Percentiles rank a stretch among this genome's conserved stretches.
Evolutionary conservation across 2,113 vertebrate species (phyloP).

Genomic region (Proterorhinus semilunaris): DNA sequence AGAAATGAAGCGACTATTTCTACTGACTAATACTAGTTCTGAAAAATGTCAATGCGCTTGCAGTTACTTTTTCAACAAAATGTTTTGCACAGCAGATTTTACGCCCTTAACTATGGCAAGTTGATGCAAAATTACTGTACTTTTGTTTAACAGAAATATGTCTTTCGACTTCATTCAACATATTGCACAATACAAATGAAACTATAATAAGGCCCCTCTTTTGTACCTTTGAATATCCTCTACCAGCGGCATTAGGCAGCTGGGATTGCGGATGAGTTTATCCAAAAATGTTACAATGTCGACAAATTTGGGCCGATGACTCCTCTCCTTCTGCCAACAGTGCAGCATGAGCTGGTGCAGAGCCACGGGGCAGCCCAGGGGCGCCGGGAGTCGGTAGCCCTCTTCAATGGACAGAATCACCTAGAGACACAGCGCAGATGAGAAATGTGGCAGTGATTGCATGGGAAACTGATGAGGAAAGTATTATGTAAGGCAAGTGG

Average conservation of each 20-base stretch:
- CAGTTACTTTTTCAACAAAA: too few species aligned
- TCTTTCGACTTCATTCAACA: too few species aligned
- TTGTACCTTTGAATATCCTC: slow-evolving; percentile 88
- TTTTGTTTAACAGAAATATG: too few species aligned
- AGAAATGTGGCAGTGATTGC: neutral
- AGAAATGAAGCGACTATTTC: too few species aligned
- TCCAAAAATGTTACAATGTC: slow-evolving; percentile 94
- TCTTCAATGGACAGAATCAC: slow-evolving; percentile 96
- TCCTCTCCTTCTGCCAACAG: slow-evolving; percentile 97
- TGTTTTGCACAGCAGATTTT: too few species aligned
- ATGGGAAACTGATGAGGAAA: slow-evolving; percentile 5
- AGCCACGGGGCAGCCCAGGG: slow-evolving; percentile 92
- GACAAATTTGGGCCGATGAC: slow-evolving; percentile 90
- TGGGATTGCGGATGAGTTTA: slow-evolving; percentile 94
- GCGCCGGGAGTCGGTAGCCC: slow-evolving; percentile 93
- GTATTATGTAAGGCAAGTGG: neutral
- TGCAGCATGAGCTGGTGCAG: slow-evolving; percentile 96
- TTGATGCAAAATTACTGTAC: too few species aligned
- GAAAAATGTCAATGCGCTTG: too few species aligned
- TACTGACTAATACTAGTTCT: too few species aligned
- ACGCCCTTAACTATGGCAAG: too few species aligned
- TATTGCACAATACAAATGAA: neutral
- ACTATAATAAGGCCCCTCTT: too few species aligned
- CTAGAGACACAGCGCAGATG: slow-evolving; percentile 59
- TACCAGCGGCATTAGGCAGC: slow-evolving; percentile 89